Conservation (phyloP, 2,113 vertebrate species). For the Mixornis gularis region DNA sequence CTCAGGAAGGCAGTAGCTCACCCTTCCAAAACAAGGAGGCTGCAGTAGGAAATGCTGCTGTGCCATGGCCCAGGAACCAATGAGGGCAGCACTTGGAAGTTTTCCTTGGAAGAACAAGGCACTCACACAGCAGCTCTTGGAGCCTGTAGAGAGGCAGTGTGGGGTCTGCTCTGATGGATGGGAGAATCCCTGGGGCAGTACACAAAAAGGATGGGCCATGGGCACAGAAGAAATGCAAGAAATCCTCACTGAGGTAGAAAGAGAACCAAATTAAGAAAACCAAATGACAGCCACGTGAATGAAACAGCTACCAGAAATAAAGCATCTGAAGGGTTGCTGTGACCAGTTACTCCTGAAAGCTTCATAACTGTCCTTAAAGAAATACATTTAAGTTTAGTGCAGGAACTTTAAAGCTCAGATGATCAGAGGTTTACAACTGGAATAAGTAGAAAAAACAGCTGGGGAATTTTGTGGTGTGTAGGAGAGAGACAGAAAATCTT, state of each 20-base stretch:
- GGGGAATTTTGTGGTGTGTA: rapidly evolving
- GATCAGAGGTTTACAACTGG: background rate
- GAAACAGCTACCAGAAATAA: background rate
- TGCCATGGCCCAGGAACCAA: background rate
- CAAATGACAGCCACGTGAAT: background rate
- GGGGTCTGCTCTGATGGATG: rapidly evolving
- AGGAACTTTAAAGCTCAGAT: background rate
- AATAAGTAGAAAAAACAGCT: background rate
- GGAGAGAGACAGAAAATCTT: background rate
- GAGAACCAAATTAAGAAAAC: background rate
- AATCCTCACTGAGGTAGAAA: background rate
- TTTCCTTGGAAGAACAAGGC: background rate
- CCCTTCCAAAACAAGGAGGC: background rate
- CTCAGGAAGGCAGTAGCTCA: background rate
- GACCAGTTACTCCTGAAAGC: background rate
- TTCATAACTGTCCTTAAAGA: background rate
- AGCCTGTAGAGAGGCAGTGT: background rate
- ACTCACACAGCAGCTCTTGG: background rate
- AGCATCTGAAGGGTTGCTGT: background rate
- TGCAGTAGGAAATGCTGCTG: background rate
- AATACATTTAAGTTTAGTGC: background rate
- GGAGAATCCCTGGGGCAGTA: background rate
- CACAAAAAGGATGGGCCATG: rapidly evolving
- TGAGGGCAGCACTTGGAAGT: rapidly evolving
- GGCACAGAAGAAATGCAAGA: background rate